Evolutionary conservation across 1,140 invertebrate genomes (phyloP), one percentile per base, ranked within the genome.

Genomic region (Danaus plexippus): DNA sequence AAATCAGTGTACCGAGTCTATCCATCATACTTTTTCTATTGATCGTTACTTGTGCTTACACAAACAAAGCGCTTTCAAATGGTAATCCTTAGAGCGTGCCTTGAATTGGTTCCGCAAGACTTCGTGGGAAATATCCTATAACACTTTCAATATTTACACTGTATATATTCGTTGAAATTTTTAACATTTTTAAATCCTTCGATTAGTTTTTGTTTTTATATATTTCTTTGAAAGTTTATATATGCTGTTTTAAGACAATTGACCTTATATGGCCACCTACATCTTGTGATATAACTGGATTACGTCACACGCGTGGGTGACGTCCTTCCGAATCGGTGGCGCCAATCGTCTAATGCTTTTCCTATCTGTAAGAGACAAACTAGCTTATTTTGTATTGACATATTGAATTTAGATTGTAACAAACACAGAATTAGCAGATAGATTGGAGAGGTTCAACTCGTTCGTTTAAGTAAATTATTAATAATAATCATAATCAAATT

Each of bases 201-300:
- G 22, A 32, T 32, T 32, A 32, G 22, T 32, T 6, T 32, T 32
- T 32, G 22, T 3, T 32, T 32, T 32, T 7, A 32, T 32, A 22
- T 22, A 32, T 32, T 32, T 32, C 22, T 32, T 32, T 32, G 5
- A 7, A 32, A 4, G 22, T 32, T 3, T 32, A 32, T 32, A 8
- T 32, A 32, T 32, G 1, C 1, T 3, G 22, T 32, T 56, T 56
- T 74, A 68, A 69, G 69, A 77, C 80, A 78, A 85, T 85, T 83
- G 80, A 82, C 82, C 80, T 85, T 84, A 83, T 83, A 85, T 75
- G 80, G 81, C 78, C 78, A 83, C 82, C 82, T 85, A 85, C 82
- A 78, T 69, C 64, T 71, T 78, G 77, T 83, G 80, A 83, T 83
- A 85, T 83, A 85, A 83, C 77, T 72, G 71, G 71, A 58, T 78